A percentile compares a stretch with the other conserved stretches of the same genome.
Conservation (phyloP, 2,797 vertebrate species). For the Percopsis omiscomaycus region DNA sequence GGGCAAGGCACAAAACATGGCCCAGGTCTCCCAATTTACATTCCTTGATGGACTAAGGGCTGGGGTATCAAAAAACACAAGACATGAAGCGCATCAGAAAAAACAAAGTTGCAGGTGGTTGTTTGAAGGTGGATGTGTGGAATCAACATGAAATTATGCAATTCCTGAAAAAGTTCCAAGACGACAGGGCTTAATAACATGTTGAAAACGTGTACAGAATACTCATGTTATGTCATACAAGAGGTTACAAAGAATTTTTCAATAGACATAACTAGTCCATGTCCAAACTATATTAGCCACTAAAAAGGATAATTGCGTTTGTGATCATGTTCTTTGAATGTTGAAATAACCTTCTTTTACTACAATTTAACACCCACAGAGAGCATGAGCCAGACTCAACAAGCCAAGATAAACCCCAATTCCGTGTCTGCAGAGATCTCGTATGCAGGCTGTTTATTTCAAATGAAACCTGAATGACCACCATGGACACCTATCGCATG, state of each 20-base stretch:
- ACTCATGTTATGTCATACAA: background rate
- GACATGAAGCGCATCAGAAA: too few relatives aligned
- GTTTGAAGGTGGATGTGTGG: too few relatives aligned
- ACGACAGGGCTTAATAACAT: slow-evolving; percentile 1
- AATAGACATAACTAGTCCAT: background rate
- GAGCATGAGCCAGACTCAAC: slow-evolving; percentile 50
- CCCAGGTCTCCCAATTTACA: too few relatives aligned
- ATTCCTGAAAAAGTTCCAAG: background rate
- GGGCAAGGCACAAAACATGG: too few relatives aligned
- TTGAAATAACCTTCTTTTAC: slow-evolving; percentile 42
- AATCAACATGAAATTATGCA: too few relatives aligned
- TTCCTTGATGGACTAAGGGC: too few relatives aligned
- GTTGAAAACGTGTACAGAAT: background rate
- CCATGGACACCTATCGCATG: slow-evolving; percentile 16
- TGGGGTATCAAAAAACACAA: too few relatives aligned
- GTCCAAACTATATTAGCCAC: slow-evolving; percentile 3
- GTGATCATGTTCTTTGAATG: slow-evolving; percentile 51
- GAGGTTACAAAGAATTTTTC: slow-evolving; percentile 1
- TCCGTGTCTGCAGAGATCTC: slow-evolving; percentile 34
- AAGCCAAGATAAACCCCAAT: slow-evolving; percentile 50
- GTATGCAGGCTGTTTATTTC: slow-evolving; percentile 38
- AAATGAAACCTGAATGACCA: slow-evolving; percentile 51
- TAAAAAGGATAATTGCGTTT: background rate
- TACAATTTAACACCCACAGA: slow-evolving; percentile 57
- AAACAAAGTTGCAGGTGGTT: too few relatives aligned